Evolutionary conservation across 2,888 invertebrate genomes (phyloP), one percentile per base, ranked within the genome.

Genomic region (Heteromyza rotundicornis): DNA sequence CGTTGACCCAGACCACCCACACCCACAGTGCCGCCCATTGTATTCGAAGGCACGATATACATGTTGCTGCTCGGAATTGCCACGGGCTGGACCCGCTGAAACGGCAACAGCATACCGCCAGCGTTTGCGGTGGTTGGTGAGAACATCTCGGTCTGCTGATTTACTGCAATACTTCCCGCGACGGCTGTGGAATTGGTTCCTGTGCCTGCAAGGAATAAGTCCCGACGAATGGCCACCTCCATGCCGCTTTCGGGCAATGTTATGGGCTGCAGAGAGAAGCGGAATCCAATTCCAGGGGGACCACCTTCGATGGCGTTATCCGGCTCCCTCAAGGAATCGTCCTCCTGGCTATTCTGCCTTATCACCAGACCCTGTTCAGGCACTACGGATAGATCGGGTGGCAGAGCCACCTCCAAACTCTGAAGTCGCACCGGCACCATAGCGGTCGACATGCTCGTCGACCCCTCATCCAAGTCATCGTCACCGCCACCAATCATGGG

Each of bases 41-140:
- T 71, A 66, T 79, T 84, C 14, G 85, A 84, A 64, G 86, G 86
- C 64, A 86, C 84, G 59, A 86, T 79, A 68, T 84, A 84, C 74
- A 81, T 76, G 61, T 81, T 84, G 58, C 71, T 68, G 66, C 77
- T 78, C 35, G 83, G 81, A 50, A 84, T 78, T 1, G 83, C 82
- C 3, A 84, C 84, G 0, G 84, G 83, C 62, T 83, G 83, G 10
- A 84, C 84, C 19, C 84, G 77, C 49, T 83, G 83, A 63, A 84
- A 84, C 20, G 84, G 84, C 64, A 84, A 65, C 57, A 84, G 57
- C 79, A 83, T 82, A 12, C 82, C 80, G 55, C 78, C 71, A 44
- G 68, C 65, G 2, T 69, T 76, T 36, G 73, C 73, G 19, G 76
- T 73, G 7, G 78, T 77, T 7, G 82, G 80, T 35, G 82, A 79